A percentile compares a stretch with the other conserved stretches of the same genome.
Evolutionary conservation across 2,888 invertebrate genomes (phyloP).

Genomic region (Sipunculus nudus): DNA sequence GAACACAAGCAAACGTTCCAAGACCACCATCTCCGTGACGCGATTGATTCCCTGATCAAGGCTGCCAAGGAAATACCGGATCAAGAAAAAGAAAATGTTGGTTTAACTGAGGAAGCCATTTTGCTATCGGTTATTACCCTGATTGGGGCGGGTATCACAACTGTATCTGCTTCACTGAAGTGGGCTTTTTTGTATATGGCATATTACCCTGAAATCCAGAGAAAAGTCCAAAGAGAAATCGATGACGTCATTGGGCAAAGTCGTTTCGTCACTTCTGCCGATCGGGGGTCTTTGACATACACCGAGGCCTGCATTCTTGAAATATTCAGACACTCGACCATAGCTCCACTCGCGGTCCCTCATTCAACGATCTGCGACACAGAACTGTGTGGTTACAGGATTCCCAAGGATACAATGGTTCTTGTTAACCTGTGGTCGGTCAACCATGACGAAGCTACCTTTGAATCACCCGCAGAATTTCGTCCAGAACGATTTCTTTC

Average conservation of each 20-base stretch:
- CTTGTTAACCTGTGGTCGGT: conserved; percentile 10
- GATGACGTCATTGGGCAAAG: neutral
- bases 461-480: conserved; percentile 10
- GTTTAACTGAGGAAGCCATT: conserved; percentile 46
- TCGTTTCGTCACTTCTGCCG: neutral
- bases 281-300: conserved; percentile 1
- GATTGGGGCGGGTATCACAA: conserved; percentile 11
- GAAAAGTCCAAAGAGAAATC: neutral
- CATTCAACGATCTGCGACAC: conserved; percentile 14
- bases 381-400: conserved; percentile 12
- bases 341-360: conserved; percentile 7
- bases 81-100: conserved; percentile 45
- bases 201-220: conserved; percentile 5
- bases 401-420: conserved; percentile 15
- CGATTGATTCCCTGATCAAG: conserved; percentile 54
- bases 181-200: conserved; percentile 13
- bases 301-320: neutral
- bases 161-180: conserved; percentile 1
- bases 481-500: conserved; percentile 20
- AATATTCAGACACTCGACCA: neutral
- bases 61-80: conserved; percentile 40
- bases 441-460: conserved; percentile 2
- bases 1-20: conserved; percentile 53
- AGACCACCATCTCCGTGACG: conserved; percentile 47
- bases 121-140: conserved; percentile 6